These are phyloP conservation scores for Mormoops blainvillei DNA, from an alignment of 2,113 vertebrate species.

Conservation along the genomic window DNA sequence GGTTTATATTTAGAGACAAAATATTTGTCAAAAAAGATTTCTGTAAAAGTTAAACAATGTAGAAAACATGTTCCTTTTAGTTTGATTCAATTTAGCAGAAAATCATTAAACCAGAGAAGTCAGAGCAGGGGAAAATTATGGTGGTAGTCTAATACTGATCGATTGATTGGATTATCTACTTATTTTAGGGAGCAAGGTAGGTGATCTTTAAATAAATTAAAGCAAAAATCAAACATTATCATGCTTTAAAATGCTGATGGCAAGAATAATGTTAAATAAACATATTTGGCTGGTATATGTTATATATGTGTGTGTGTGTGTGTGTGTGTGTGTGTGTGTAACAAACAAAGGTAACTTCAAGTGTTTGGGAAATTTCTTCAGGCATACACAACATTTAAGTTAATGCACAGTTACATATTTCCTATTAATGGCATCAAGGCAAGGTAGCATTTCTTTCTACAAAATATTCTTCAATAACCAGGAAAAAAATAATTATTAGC, in stretches of 20 bases:
- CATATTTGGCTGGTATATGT: background rate
- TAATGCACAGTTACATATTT: background rate
- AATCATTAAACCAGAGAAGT: background rate
- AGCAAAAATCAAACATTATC: background rate
- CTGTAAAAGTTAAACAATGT: background rate
- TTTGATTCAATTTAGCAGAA: background rate
- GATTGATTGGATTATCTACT: background rate
- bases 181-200: background rate
- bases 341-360: background rate
- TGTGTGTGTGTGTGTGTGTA: too few relatives aligned
- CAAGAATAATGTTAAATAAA: background rate
- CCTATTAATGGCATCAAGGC: background rate
- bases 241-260: background rate
- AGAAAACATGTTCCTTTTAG: background rate
- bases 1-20: slow-evolving; percentile 30
- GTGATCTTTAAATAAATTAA: background rate
- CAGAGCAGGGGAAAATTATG: background rate
- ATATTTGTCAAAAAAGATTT: background rate
- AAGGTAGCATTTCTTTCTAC: background rate
- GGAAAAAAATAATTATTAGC: background rate
- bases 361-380: background rate
- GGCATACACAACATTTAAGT: background rate
- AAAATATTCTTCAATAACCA: background rate
- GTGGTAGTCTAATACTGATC: background rate
- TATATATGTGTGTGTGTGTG: too few relatives aligned